These are phyloP conservation scores for Catocala fraxini DNA, from an alignment of 2,888 invertebrate species.

Conservation along the genomic window DNA sequence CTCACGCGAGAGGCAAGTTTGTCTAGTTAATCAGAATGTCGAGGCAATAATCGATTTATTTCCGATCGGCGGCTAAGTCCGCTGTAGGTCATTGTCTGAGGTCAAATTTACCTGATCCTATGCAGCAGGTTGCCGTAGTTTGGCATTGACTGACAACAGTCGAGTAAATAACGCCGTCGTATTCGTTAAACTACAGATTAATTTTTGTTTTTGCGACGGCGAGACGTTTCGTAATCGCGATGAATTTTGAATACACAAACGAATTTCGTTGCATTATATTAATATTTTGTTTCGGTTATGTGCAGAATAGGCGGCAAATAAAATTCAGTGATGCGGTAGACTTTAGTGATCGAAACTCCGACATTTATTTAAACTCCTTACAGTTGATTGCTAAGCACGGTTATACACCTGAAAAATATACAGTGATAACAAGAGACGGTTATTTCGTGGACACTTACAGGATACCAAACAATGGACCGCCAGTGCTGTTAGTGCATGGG, in stretches of 20 bases:
- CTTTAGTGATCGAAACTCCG: conserved; percentile 57
- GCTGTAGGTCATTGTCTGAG: conserved; percentile 50
- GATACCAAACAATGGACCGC: conserved; percentile 70
- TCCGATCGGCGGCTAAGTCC: conserved; percentile 30
- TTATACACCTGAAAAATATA: conserved; percentile 63
- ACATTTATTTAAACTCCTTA: conserved; percentile 68
- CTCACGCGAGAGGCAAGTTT: background rate
- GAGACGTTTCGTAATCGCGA: conserved; percentile 57
- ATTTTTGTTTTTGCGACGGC: conserved; percentile 53
- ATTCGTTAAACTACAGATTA: conserved; percentile 43
- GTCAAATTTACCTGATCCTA: conserved; percentile 50
- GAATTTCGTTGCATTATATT: conserved; percentile 53
- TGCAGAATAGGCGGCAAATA: conserved; percentile 44
- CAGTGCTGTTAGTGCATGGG: conserved; percentile 75
- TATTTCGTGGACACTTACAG: conserved; percentile 70
- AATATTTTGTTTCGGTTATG: conserved; percentile 54
- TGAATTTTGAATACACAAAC: conserved; percentile 53
- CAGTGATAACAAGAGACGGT: conserved; percentile 72
- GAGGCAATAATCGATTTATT: conserved; percentile 20
- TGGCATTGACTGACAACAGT: conserved; percentile 59
- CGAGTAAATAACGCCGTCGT: conserved; percentile 48
- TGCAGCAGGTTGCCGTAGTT: conserved; percentile 37
- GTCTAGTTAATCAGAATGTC: background rate
- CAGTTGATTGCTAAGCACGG: conserved; percentile 72
- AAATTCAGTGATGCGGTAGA: conserved; percentile 35